phyloP scores from a whole-genome alignment of 2,888 invertebrate genomes.

The Caenorhabditis panamensis region DNA sequence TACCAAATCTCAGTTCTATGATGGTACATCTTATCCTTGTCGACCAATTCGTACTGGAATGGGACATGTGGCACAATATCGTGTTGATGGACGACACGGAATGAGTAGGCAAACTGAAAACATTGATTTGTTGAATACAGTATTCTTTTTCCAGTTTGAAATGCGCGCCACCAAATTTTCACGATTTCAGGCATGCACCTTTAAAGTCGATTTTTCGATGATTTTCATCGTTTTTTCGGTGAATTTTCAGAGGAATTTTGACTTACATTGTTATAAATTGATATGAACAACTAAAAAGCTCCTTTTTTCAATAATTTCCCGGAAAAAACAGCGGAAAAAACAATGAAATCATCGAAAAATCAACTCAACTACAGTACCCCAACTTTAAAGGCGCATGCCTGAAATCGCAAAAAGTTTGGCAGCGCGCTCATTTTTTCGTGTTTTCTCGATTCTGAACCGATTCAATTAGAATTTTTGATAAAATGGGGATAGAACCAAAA shows the following conservation, averaged over 20 bases:
- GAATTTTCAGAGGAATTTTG: background rate
- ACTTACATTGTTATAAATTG: background rate
- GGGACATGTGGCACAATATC: conserved; percentile 62
- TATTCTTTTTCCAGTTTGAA: background rate
- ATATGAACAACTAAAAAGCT: background rate
- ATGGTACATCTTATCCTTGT: conserved; percentile 60
- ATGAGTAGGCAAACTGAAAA: conserved; percentile 58
- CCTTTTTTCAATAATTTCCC: too few relatives aligned
- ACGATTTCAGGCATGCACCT: background rate
- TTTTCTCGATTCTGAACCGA: too few relatives aligned
- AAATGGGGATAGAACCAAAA: too few relatives aligned
- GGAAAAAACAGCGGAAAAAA: too few relatives aligned
- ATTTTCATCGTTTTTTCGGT: background rate
- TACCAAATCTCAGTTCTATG: conserved; percentile 61
- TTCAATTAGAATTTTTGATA: too few relatives aligned
- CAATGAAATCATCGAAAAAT: too few relatives aligned
- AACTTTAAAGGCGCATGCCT: too few relatives aligned
- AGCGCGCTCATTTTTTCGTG: too few relatives aligned
- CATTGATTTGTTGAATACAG: too few relatives aligned
- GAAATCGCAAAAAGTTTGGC: too few relatives aligned
- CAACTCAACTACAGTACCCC: too few relatives aligned
- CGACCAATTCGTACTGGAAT: conserved; percentile 49
- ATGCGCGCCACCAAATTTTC: background rate
- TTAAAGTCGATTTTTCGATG: too few relatives aligned
- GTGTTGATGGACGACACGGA: conserved; percentile 57